Percentiles rank a stretch among this genome's conserved stretches.
These are phyloP conservation scores for Linnaemya vulpina DNA, from an alignment of 2,888 invertebrate species.

Conservation along the genomic window DNA sequence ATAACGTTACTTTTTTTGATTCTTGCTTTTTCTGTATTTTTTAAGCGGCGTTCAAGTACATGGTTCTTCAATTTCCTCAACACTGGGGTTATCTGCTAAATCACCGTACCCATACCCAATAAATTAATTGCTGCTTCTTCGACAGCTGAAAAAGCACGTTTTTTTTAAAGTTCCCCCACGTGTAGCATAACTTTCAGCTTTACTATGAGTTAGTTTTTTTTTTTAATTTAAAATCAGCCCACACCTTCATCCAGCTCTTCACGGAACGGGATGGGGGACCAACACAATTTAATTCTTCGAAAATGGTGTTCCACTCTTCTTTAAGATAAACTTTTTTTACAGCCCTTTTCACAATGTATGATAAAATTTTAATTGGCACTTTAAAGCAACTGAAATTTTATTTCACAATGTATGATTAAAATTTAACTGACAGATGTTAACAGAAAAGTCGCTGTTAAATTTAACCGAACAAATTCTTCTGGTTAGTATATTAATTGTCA, in stretches of 20 bases:
- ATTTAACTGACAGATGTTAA: too few species aligned
- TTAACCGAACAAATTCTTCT: too few species aligned
- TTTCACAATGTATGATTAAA: too few species aligned
- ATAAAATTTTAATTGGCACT: too few species aligned
- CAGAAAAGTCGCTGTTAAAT: too few species aligned
- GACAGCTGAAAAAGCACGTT: neutral
- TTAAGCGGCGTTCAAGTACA: slow-evolving; percentile 7
- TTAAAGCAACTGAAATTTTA: too few species aligned
- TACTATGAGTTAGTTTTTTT: slow-evolving; percentile 35
- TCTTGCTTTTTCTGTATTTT: slow-evolving; percentile 19
- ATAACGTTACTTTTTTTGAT: slow-evolving; percentile 11
- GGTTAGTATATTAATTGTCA: too few species aligned
- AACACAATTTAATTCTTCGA: slow-evolving; percentile 16
- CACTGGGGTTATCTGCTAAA: neutral
- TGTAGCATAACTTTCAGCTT: slow-evolving; percentile 31
- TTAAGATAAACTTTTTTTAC: too few species aligned
- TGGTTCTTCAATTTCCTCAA: slow-evolving; percentile 17
- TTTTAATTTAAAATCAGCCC: slow-evolving; percentile 34
- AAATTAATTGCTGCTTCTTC: slow-evolving; percentile 27
- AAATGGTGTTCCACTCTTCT: neutral
- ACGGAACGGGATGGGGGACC: slow-evolving; percentile 22
- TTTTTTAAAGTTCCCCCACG: slow-evolving; percentile 7
- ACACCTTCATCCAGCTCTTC: slow-evolving; percentile 26
- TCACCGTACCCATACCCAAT: slow-evolving; percentile 1
- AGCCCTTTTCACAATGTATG: too few species aligned